Conservation (phyloP, 2,797 vertebrate genomes). For the Leptatherina wallacei region DNA sequence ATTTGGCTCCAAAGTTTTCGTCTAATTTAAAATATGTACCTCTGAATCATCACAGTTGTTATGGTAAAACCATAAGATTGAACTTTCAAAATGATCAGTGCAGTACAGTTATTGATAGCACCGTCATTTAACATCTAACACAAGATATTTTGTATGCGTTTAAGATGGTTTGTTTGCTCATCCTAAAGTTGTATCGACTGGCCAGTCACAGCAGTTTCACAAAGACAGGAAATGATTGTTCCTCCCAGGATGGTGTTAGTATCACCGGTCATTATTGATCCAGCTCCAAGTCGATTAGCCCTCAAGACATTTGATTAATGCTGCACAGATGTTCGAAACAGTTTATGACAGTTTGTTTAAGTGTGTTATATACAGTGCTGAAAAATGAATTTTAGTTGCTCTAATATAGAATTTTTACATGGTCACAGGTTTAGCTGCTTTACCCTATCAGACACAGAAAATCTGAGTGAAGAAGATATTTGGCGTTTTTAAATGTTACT, state of each 20-base stretch:
- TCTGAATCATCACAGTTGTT: constrained; percentile 7
- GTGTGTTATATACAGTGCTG: constrained; percentile 18
- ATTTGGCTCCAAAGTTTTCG: not conserved
- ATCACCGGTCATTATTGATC: constrained; percentile 62
- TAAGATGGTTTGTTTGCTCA: constrained; percentile 51
- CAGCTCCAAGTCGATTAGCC: constrained; percentile 47
- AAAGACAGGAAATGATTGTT: constrained; percentile 68
- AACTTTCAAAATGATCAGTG: constrained; percentile 12
- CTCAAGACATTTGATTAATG: constrained; percentile 72
- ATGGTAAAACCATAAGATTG: not conserved
- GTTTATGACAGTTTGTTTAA: constrained; percentile 34
- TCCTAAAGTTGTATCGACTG: constrained; percentile 64
- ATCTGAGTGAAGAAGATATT: not conserved
- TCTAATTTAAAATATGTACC: not conserved
- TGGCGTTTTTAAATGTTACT: constrained; percentile 39
- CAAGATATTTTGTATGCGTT: constrained; percentile 14
- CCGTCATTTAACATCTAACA: constrained; percentile 14
- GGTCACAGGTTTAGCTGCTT: constrained; percentile 11
- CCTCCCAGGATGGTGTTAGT: constrained; percentile 55
- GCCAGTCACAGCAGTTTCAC: constrained; percentile 61
- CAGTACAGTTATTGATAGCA: not conserved
- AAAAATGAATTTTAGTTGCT: constrained; percentile 4
- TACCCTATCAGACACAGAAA: not conserved
- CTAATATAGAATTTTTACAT: constrained; percentile 11
- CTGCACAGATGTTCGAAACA: constrained; percentile 28